Conservation (phyloP, 2,797 vertebrate species). For the Melopsittacus undulatus region DNA sequence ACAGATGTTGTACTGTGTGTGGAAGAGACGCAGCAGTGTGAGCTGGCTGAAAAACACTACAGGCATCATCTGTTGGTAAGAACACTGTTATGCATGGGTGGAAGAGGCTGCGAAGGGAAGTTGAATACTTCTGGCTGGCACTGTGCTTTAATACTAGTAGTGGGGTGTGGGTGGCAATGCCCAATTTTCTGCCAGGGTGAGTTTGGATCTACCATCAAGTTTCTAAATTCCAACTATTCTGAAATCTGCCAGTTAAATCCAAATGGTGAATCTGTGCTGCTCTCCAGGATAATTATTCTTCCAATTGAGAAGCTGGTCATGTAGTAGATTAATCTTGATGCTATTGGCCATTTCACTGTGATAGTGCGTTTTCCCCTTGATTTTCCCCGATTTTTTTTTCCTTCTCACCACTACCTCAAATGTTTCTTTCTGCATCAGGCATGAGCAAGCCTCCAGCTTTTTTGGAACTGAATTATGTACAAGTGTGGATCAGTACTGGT, state of each 20-base stretch:
- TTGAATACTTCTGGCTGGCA: background rate
- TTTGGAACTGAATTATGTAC: background rate
- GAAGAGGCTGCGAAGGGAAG: background rate
- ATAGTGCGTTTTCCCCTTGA: background rate
- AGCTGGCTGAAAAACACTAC: conserved; percentile 76
- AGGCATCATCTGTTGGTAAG: conserved; percentile 82
- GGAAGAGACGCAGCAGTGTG: conserved; percentile 62
- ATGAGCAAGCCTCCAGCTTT: background rate
- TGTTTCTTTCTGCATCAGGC: background rate
- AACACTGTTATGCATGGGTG: fast-evolving
- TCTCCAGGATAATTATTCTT: background rate
- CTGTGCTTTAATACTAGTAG: background rate
- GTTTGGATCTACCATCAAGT: background rate
- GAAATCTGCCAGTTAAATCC: background rate
- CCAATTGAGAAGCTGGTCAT: background rate
- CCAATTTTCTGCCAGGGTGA: background rate
- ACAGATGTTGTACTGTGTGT: conserved; percentile 78
- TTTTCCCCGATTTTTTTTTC: background rate
- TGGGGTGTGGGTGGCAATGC: background rate
- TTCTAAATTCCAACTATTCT: background rate
- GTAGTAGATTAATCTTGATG: background rate
- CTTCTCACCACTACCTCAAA: background rate
- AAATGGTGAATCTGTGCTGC: background rate
- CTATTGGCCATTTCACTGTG: background rate
- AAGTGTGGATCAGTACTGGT: background rate